phyloP scores from a whole-genome alignment of 2,797 vertebrate species.

The Nannoperca obscura region DNA sequence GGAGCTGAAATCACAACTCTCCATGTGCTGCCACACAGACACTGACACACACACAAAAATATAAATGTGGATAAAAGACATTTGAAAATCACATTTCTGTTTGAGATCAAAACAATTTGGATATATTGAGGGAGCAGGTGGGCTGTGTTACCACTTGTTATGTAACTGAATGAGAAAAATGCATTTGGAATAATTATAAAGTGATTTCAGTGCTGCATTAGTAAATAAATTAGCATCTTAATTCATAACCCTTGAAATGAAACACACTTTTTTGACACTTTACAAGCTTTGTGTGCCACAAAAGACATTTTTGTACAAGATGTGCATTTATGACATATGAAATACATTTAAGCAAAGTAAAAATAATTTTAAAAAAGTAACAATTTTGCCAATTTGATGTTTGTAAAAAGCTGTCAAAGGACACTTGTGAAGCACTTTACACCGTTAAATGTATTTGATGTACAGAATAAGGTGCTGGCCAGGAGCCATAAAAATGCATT shows the following conservation, averaged over 20 bases:
- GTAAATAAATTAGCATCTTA: neutral
- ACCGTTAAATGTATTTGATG: neutral
- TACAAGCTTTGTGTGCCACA: neutral
- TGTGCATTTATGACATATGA: no score
- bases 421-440: neutral
- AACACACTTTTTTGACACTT: neutral
- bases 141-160: neutral
- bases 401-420: neutral
- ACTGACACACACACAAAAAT: neutral
- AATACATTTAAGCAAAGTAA: no score
- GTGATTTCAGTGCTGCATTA: neutral
- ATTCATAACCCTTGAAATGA: neutral
- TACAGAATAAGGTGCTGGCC: neutral
- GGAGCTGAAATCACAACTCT: slow-evolving; percentile 26
- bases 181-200: neutral
- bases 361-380: no score
- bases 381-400: no score
- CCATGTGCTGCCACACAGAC: neutral
- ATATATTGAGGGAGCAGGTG: neutral
- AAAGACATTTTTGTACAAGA: neutral
- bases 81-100: neutral
- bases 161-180: neutral
- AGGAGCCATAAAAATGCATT: neutral
- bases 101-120: neutral
- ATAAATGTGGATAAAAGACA: neutral